Evolutionary conservation across 2,888 invertebrate genomes (phyloP).

Genomic region (Zhuqinia jingwanae): DNA sequence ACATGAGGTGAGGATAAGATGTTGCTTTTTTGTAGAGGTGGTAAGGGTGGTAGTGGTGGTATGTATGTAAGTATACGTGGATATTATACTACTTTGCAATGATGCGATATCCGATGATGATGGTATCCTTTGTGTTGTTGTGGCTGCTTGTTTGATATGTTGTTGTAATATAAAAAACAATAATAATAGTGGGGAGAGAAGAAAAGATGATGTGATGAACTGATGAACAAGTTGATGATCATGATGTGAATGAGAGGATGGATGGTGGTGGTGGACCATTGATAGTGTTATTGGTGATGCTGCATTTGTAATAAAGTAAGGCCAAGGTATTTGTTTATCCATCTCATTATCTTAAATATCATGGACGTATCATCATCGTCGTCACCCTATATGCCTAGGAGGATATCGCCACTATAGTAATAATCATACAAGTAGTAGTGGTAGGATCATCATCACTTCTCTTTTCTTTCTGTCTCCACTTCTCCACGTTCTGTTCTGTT

Average conservation of each 20-base stretch:
- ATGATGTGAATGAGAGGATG: neutral
- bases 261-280: neutral
- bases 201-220: neutral
- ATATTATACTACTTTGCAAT: too few species aligned
- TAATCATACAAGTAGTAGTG: neutral
- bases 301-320: slow-evolving; percentile 7
- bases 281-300: neutral
- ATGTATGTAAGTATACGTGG: too few species aligned
- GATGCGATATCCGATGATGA: neutral
- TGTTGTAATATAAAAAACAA: neutral
- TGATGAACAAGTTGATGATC: slow-evolving; percentile 5
- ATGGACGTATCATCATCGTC: neutral
- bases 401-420: neutral
- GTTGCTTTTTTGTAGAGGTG: too few species aligned
- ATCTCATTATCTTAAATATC: slow-evolving; percentile 22
- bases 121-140: neutral
- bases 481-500: neutral
- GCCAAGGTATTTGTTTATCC: slow-evolving; percentile 17
- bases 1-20: too few species aligned
- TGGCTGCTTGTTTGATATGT: neutral
- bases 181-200: neutral
- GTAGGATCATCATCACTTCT: neutral
- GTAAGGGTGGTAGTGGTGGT: too few species aligned
- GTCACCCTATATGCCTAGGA: neutral
- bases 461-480: neutral